phyloP scores from a whole-genome alignment of 2,888 invertebrate genomes.

The Amiota communis region DNA sequence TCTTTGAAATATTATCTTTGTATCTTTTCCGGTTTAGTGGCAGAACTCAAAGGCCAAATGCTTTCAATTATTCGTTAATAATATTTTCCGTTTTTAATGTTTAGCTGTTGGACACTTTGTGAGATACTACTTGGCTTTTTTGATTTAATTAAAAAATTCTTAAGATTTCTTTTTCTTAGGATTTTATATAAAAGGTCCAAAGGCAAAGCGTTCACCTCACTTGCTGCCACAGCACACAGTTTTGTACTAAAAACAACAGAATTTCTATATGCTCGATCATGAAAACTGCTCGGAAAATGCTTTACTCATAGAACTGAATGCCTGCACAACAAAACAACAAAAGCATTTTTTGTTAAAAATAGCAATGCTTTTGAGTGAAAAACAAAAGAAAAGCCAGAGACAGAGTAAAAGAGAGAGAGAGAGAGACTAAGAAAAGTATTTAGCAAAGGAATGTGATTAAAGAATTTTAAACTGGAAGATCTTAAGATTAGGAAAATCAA shows the following conservation, averaged over 20 bases:
- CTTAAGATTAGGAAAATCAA: too few species aligned
- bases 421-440: background rate
- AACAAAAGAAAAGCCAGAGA: background rate
- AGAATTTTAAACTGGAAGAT: too few species aligned
- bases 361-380: conserved; percentile 13
- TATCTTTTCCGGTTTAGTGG: conserved; percentile 11
- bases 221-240: conserved; percentile 8
- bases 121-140: conserved; percentile 13
- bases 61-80: conserved; percentile 27
- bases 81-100: conserved; percentile 37
- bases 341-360: conserved; percentile 20
- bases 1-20: conserved; percentile 34
- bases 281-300: conserved; percentile 25
- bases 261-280: conserved; percentile 5
- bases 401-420: background rate
- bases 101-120: conserved; percentile 36
- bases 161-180: background rate
- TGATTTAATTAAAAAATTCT: conserved; percentile 17
- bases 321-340: background rate
- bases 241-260: conserved; percentile 23
- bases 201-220: conserved; percentile 4
- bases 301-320: background rate
- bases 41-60: background rate
- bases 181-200: background rate
- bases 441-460: background rate